Base-by-base conservation (phyloP, 2,797 vertebrate genomes). In the Lerista edwardsae region DNA sequence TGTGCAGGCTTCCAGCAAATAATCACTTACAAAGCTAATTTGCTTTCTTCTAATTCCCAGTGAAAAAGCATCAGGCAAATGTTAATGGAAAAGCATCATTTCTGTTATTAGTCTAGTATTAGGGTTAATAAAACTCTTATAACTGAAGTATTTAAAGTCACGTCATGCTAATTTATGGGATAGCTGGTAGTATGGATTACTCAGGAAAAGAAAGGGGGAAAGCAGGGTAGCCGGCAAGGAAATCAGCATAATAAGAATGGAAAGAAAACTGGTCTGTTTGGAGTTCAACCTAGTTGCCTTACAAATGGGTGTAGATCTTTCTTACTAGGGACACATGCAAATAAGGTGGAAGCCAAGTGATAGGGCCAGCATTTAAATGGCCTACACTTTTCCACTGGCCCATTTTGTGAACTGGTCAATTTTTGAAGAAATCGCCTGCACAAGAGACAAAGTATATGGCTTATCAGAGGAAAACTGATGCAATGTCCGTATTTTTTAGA, bases 11-110 rank as follows among this genome's bases (percentile, higher is more conserved):
- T 84, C 23, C 31, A 0, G 69, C 12, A 1, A 0, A 34, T 77
- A 36, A 36, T 36, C 34, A 62, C 0, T n/a, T 1, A n/a, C 5
- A 86, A 82, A 73, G 59, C 12, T 1, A 12, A 12, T 77, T 80
- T 83, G 55, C 74, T 47, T 84, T 31, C 62, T 82, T 85, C 76
- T 81, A 36, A 79, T 41, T 31, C 23, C 0, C 47, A 8, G 4
- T 80, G 84, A 86, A 57, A 47, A 36, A 36, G 6, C 55, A 77
- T 34, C 65, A 81, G 21, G 29, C 12, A 47, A 80, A 51, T 79
- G 74, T 82, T 62, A 77, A 82, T 82, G n/a, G 82, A 73, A 57
- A 67, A 44, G 15, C 31, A 79, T 64, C 41, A 73, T 77, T 77
- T 84, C n/a, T 79, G 57, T 84, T 31, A 65, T 77, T 4, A 29